Conservation (phyloP, 2,797 vertebrate species). For the Naso thynnoides region DNA sequence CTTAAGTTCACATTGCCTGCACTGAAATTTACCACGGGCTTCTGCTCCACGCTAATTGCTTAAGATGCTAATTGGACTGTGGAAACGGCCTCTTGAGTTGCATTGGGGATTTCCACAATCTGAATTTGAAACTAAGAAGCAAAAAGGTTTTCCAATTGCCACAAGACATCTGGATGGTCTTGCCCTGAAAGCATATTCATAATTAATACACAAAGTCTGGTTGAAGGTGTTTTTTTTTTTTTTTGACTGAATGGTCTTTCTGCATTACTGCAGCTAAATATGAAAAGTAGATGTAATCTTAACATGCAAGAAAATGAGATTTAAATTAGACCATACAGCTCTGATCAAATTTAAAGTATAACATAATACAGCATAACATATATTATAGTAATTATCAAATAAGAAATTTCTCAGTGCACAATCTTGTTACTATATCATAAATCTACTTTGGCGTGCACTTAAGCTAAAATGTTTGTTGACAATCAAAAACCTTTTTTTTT, state of each 20-base stretch:
- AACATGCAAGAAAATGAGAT: slow-evolving; percentile 81
- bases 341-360: slow-evolving; percentile 82
- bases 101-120: slow-evolving; percentile 81
- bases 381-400: too few relatives aligned
- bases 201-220: slow-evolving; percentile 85
- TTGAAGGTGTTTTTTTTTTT: slow-evolving; percentile 73
- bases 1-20: slow-evolving; percentile 61
- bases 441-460: too few relatives aligned
- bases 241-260: slow-evolving; percentile 82
- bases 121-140: slow-evolving; percentile 81
- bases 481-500: too few relatives aligned
- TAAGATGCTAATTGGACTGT: slow-evolving; percentile 84
- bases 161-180: slow-evolving; percentile 85
- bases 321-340: slow-evolving; percentile 80
- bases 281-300: slow-evolving; percentile 81
- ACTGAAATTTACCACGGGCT: slow-evolving; percentile 72
- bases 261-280: slow-evolving; percentile 79
- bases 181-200: slow-evolving; percentile 88
- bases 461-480: too few relatives aligned
- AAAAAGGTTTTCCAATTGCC: slow-evolving; percentile 83
- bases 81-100: slow-evolving; percentile 76
- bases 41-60: slow-evolving; percentile 81
- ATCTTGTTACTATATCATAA: slow-evolving; percentile 56
- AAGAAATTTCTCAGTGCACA: slow-evolving; percentile 60
- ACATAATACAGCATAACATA: too few relatives aligned